A percentile compares a stretch with the other conserved stretches of the same genome.
These are phyloP conservation scores for Latheticus oryzae DNA, from an alignment of 2,888 invertebrate species.

Conservation along the genomic window DNA sequence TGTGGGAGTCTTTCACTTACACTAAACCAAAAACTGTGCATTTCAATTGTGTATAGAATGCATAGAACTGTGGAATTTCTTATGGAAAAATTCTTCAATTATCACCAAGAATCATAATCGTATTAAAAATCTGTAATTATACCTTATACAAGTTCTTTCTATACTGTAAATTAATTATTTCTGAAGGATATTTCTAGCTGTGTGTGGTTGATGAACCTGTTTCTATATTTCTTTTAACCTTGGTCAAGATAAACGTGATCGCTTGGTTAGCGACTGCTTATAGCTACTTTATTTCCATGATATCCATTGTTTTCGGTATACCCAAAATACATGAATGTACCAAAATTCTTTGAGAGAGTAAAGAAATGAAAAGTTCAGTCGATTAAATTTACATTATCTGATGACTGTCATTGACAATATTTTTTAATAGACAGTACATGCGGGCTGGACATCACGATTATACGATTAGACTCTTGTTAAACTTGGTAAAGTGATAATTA, in stretches of 20 bases:
- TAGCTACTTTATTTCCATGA: conserved; percentile 6
- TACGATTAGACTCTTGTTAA: no score
- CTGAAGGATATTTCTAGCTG: conserved; percentile 41
- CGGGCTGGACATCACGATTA: no score
- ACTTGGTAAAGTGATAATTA: no score
- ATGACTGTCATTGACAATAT: no score
- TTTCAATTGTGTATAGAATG: no score
- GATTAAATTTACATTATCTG: no score
- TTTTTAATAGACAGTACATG: no score
- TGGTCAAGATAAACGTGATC: conserved; percentile 39
- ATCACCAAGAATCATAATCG: conserved; percentile 15
- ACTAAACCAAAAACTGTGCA: no score
- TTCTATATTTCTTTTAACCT: conserved; percentile 37
- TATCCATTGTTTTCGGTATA: conserved; percentile 30
- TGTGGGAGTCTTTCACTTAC: conserved; percentile 1
- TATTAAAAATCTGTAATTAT: conserved; percentile 33
- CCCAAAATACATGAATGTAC: background rate
- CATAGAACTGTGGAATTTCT: no score
- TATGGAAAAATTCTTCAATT: conserved; percentile 22
- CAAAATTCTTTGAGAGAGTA: background rate
- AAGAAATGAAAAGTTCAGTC: conserved; percentile 8
- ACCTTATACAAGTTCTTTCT: conserved; percentile 8
- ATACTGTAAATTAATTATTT: conserved; percentile 49
- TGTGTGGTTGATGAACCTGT: conserved; percentile 48
- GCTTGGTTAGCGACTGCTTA: conserved; percentile 16